These are phyloP conservation scores for Piaya cayana DNA, from an alignment of 2,113 vertebrate genomes.

Conservation along the genomic window DNA sequence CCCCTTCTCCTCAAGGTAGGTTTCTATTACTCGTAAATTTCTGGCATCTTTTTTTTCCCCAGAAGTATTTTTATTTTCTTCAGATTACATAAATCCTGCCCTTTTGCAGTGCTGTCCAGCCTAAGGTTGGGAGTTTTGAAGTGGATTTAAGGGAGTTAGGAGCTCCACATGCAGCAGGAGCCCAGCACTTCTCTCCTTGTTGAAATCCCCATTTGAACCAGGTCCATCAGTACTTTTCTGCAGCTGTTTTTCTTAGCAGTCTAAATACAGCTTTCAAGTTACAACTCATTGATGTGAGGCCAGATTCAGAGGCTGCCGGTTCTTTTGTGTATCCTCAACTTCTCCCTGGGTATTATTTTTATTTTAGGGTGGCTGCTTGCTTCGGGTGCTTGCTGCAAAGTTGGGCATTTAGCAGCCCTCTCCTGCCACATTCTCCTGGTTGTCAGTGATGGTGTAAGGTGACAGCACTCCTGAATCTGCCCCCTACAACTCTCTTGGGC, in stretches of 20 bases:
- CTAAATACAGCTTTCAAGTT: conserved; percentile 53
- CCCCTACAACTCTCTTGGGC: background rate
- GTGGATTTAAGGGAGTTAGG: background rate
- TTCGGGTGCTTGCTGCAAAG: background rate
- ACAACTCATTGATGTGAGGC: background rate
- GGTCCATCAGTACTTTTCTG: background rate
- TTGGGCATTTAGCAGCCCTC: background rate
- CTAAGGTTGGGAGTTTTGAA: background rate
- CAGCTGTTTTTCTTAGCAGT: conserved; percentile 25
- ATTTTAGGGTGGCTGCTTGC: background rate
- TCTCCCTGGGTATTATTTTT: conserved; percentile 3
- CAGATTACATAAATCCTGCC: background rate
- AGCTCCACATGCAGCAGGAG: background rate
- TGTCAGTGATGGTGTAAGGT: background rate
- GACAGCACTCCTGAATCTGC: accelerated
- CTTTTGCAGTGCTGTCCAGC: background rate
- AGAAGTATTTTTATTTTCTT: background rate
- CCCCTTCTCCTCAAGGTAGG: background rate
- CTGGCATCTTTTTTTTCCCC: background rate
- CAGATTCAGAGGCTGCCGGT: conserved; percentile 30
- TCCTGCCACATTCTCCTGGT: background rate
- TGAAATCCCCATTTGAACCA: background rate
- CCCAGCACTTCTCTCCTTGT: background rate
- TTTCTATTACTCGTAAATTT: background rate
- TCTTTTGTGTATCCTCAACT: conserved; percentile 25